Conservation (phyloP, 2,888 invertebrate genomes). For the Druceiella hillmani region DNA sequence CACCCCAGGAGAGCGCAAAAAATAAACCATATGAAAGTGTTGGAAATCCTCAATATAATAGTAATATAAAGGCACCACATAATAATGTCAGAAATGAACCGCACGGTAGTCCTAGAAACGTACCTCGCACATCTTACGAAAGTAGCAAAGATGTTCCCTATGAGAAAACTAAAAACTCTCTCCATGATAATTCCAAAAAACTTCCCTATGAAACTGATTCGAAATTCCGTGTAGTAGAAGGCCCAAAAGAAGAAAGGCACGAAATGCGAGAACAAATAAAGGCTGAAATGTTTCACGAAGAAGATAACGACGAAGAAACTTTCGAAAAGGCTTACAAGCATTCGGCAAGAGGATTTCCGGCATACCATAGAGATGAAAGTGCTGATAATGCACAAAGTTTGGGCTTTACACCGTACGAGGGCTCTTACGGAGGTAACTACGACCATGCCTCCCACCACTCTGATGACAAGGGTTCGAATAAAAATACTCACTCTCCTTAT, state of each 20-base stretch:
- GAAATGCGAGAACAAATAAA: constrained; percentile 33
- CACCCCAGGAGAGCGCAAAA: too few relatives aligned
- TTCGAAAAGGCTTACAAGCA: constrained; percentile 45
- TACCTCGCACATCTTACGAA: constrained; percentile 20
- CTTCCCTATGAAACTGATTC: too few relatives aligned
- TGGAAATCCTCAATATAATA: too few relatives aligned
- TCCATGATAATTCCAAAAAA: too few relatives aligned
- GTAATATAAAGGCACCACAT: too few relatives aligned
- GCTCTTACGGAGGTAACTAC: too few relatives aligned
- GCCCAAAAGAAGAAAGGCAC: constrained; percentile 35
- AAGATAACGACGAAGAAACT: constrained; percentile 42
- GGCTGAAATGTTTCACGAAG: constrained; percentile 33
- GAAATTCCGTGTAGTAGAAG: constrained; percentile 36
- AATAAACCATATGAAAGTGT: too few relatives aligned
- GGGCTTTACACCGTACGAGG: constrained; percentile 36
- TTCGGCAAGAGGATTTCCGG: constrained; percentile 42
- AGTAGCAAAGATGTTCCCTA: constrained; percentile 27
- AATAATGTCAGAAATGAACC: too few relatives aligned
- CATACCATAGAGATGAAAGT: constrained; percentile 30
- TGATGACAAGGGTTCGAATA: constrained; percentile 7
- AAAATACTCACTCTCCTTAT: too few relatives aligned
- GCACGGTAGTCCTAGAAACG: constrained; percentile 11
- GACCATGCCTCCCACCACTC: too few relatives aligned
- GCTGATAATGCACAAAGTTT: constrained; percentile 38
- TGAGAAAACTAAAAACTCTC: constrained; percentile 40